A percentile compares a stretch with the other conserved stretches of the same genome.
Conservation (phyloP, 2,113 vertebrate species). For the Pachycephala philippinensis region DNA sequence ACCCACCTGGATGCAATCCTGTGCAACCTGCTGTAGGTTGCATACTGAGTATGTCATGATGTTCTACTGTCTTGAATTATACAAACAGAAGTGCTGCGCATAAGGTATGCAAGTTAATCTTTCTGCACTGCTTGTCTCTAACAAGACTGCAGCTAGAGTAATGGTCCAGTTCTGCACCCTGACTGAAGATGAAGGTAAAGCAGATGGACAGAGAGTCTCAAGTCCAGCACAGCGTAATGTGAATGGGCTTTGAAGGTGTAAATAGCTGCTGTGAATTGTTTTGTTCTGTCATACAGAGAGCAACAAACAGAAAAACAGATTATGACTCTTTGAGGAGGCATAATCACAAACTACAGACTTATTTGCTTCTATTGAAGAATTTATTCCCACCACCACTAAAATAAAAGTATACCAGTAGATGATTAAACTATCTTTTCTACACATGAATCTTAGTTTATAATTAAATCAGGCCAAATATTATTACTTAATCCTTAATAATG, state of each 20-base stretch:
- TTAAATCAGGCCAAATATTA: background rate
- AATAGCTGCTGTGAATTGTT: background rate
- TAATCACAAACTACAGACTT: background rate
- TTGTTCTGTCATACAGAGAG: background rate
- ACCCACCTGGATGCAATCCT: background rate
- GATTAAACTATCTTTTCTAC: background rate
- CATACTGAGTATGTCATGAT: background rate
- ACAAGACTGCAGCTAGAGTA: background rate
- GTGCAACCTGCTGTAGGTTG: background rate
- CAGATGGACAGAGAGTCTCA: background rate
- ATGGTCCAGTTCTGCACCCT: background rate
- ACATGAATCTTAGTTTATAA: background rate
- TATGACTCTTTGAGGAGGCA: background rate
- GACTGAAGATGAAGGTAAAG: background rate
- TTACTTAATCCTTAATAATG: background rate
- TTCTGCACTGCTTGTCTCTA: background rate
- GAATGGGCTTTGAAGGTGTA: background rate
- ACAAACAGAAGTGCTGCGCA: background rate
- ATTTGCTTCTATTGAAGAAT: background rate
- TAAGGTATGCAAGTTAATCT: background rate
- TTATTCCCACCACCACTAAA: background rate
- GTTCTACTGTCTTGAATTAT: background rate
- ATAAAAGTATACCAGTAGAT: background rate
- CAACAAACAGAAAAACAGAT: background rate
- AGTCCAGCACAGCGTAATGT: background rate